Evolutionary conservation across 2,113 vertebrate species (phyloP).

Genomic region (Cephalopterus ornatus): DNA sequence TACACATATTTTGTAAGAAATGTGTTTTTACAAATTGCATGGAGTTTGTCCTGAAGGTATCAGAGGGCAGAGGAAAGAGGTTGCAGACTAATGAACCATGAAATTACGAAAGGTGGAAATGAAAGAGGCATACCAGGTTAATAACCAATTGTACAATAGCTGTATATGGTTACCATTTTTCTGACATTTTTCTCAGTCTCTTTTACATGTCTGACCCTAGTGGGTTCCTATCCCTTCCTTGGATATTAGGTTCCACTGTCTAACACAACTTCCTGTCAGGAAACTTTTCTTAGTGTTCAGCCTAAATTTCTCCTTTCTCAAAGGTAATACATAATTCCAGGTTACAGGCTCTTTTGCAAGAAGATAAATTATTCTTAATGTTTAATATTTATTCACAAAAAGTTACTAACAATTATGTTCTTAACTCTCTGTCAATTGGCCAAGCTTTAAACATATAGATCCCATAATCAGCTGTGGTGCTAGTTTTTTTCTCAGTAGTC

Average conservation of each 20-base stretch:
- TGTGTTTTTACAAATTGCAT: neutral
- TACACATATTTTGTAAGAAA: neutral
- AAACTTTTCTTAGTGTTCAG: neutral
- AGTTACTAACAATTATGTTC: neutral
- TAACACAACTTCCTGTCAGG: neutral
- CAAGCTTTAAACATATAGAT: neutral
- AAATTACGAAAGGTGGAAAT: neutral
- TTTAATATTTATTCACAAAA: neutral
- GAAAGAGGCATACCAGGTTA: neutral
- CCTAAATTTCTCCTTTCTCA: neutral
- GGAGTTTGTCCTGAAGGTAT: neutral
- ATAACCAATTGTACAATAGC: neutral
- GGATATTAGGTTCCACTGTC: neutral
- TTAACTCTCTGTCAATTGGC: neutral
- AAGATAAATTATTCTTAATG: neutral
- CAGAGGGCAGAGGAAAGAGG: neutral
- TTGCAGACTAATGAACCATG: neutral
- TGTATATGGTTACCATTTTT: neutral
- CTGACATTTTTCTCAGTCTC: neutral
- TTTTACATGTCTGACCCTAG: neutral
- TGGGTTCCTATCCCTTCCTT: neutral
- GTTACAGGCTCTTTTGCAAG: neutral
- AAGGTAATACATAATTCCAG: neutral
- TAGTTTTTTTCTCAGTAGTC: neutral
- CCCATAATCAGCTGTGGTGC: neutral